Evolutionary conservation across 1,140 invertebrate genomes (phyloP), one percentile per base, ranked within the genome.

Genomic region (Maconellicoccus hirsutus): DNA sequence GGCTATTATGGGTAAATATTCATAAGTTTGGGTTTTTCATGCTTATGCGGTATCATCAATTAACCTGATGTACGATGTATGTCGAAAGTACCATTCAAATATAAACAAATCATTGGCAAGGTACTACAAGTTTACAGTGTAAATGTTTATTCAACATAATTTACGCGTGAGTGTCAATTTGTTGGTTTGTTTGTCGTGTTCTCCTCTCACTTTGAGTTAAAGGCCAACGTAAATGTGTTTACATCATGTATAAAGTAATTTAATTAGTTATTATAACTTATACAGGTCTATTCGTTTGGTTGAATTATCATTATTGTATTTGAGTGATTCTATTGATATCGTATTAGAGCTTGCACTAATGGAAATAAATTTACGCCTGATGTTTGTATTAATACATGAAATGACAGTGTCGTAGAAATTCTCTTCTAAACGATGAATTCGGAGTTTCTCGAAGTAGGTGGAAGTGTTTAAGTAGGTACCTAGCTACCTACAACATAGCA

Each of bases 121-220:
- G 2, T 52, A 52, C 42, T 52, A 52, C 42, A 52, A 52, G 42
- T 52, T 52, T 52, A 52, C 42, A 14, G 42, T 16, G 42, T 52
- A 52, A 52, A 52, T 52, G 42, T 52, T 52, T 52, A 52, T 52
- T 52, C 42, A 52, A 52, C 42, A 52, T 52, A 19, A 52, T 52
- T 52, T 52, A 52, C 42, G 42, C 42, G 42, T 52, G 12, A 52
- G 42, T 52, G 42, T 52, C 42, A 52, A 52, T 52, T 52, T 52
- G 42, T 52, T 52, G 42, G 42, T 52, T 52, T 52, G n/a, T 52
- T 52, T 19, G 42, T 3, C n/a, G 42, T 52, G 42, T 52, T 52
- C 42, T 52, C 42, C n/a, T n/a, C n/a, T n/a, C n/a, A n/a, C n/a
- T 52, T 52, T 52, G 42, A 52, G 42, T 19, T 52, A 52, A 52